These are phyloP conservation scores for Ianthella basta DNA, from an alignment of 37 sponge, comb jelly and placozoan genomes.

Conservation along the genomic window DNA sequence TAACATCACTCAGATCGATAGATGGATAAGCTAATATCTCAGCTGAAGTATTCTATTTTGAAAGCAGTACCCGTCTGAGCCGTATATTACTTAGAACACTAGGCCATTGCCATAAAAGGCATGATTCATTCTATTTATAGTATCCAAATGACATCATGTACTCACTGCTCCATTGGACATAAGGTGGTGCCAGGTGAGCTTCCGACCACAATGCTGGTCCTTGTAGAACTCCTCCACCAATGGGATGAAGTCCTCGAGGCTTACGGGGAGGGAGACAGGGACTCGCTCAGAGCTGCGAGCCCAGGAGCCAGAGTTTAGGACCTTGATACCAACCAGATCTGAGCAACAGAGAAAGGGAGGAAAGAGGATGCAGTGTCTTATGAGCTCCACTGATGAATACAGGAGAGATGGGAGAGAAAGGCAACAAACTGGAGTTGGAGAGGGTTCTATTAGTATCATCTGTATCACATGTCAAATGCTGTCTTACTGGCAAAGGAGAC, in stretches of 20 bases:
- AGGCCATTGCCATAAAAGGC: background rate
- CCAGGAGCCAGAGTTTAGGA: slow-evolving; percentile 94
- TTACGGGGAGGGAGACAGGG: slow-evolving; percentile 80
- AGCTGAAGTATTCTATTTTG: too few species aligned
- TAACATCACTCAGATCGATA: too few species aligned
- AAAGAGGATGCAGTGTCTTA: too few species aligned
- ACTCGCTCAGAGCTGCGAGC: slow-evolving; percentile 83
- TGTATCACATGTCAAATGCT: background rate
- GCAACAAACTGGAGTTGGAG: background rate
- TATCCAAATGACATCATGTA: background rate
- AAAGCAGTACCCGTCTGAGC: too few species aligned
- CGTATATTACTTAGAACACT: too few species aligned
- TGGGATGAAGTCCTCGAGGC: slow-evolving; percentile 91
- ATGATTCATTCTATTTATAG: background rate
- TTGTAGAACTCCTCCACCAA: slow-evolving; percentile 89
- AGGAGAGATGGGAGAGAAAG: background rate
- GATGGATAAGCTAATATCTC: too few species aligned
- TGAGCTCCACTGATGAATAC: too few species aligned
- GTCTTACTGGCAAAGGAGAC: too few species aligned
- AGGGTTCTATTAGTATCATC: too few species aligned
- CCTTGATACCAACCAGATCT: slow-evolving; percentile 88
- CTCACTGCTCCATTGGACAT: slow-evolving; percentile 93
- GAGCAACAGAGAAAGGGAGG: background rate
- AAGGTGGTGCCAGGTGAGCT: slow-evolving; percentile 92
- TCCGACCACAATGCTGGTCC: slow-evolving; percentile 79